Conservation (phyloP, 2,888 invertebrate species). For the Tipula confusa region DNA sequence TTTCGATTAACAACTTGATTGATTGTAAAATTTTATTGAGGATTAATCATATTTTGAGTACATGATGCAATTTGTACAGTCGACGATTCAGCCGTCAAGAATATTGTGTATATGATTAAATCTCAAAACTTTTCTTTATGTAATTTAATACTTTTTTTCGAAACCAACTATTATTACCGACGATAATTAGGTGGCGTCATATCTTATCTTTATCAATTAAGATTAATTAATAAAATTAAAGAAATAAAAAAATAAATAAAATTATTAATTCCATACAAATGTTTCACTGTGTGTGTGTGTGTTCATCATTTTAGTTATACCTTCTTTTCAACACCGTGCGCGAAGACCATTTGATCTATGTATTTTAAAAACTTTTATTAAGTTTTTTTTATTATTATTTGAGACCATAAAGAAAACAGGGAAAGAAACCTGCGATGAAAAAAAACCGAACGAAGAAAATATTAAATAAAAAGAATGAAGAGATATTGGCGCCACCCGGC, state of each 20-base stretch:
- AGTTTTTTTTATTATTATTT: neutral
- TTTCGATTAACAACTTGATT: constrained; percentile 1
- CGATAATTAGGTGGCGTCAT: neutral
- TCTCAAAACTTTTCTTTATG: neutral
- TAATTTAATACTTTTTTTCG: neutral
- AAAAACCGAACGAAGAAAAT: neutral
- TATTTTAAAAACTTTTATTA: neutral
- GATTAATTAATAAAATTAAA: neutral
- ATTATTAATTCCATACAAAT: neutral
- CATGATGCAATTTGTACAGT: neutral
- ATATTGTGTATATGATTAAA: neutral
- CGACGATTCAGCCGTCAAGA: neutral
- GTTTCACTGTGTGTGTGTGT: neutral
- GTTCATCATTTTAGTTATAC: neutral
- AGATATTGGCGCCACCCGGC: constrained; percentile 16
- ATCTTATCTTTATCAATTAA: constrained; percentile 3
- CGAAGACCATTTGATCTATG: neutral
- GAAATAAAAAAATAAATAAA: neutral
- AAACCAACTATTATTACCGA: neutral
- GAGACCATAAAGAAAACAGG: neutral
- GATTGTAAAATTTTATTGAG: neutral
- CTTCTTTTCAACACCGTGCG: neutral
- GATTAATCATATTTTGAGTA: neutral
- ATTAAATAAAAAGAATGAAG: constrained; percentile 7
- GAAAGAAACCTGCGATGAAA: neutral